A percentile compares a stretch with the other conserved stretches of the same genome.
phyloP scores from a whole-genome alignment of 37 sponge, comb jelly and placozoan species.

The Chondrosia reniformis region DNA sequence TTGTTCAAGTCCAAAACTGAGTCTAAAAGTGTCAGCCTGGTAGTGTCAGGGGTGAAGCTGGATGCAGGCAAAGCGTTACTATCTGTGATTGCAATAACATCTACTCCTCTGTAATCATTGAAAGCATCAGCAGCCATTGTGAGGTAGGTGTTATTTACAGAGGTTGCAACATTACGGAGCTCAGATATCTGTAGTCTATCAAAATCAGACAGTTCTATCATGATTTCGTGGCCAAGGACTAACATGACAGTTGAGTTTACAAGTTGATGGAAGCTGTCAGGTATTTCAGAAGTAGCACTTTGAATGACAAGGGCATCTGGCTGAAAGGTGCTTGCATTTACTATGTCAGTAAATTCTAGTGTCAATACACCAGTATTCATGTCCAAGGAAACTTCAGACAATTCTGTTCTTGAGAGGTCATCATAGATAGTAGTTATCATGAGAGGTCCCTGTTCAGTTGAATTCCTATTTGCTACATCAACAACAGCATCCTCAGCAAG shows the following conservation, averaged over 20 bases:
- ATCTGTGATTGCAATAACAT: slow-evolving; percentile 79
- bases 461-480: slow-evolving; percentile 46
- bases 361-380: slow-evolving; percentile 59
- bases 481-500: slow-evolving; percentile 21
- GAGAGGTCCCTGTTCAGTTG: background rate
- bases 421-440: background rate
- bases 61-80: slow-evolving; percentile 61
- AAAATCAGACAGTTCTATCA: slow-evolving; percentile 40
- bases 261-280: slow-evolving; percentile 33
- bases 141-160: slow-evolving; percentile 68
- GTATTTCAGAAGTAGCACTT: slow-evolving; percentile 12
- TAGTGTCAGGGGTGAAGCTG: slow-evolving; percentile 41
- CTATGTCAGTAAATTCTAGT: slow-evolving; percentile 59
- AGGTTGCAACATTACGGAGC: slow-evolving; percentile 46
- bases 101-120: slow-evolving; percentile 59
- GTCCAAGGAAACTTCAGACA: slow-evolving; percentile 50
- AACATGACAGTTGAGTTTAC: slow-evolving; percentile 38
- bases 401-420: slow-evolving; percentile 35
- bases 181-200: slow-evolving; percentile 69
- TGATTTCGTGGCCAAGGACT: slow-evolving; percentile 41
- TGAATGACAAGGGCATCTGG: slow-evolving; percentile 54
- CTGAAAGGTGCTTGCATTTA: slow-evolving; percentile 47
- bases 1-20: slow-evolving; percentile 55
- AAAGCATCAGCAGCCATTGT: slow-evolving; percentile 73
- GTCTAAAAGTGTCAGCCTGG: slow-evolving; percentile 35